Percentiles rank a stretch among this genome's conserved stretches.
Conservation (phyloP, 2,797 vertebrate genomes). For the Cirrhinus molitorella region DNA sequence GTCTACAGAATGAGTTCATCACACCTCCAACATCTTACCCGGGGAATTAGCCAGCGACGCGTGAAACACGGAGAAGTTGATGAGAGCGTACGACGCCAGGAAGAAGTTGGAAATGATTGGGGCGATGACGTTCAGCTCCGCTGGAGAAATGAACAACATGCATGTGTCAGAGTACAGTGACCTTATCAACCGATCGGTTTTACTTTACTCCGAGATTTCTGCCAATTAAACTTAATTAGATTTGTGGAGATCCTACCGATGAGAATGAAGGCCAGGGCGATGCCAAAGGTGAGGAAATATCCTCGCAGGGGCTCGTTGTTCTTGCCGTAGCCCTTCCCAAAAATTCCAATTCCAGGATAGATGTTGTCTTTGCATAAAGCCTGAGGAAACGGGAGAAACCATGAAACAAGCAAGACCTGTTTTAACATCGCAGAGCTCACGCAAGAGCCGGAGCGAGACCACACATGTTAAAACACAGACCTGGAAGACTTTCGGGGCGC, state of each 20-base stretch:
- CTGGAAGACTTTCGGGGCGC: slow-evolving; percentile 98
- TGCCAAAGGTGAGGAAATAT: slow-evolving; percentile 94
- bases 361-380: slow-evolving; percentile 98
- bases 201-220: not conserved
- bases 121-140: slow-evolving; percentile 92
- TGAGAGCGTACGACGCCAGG: slow-evolving; percentile 96
- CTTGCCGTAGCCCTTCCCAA: slow-evolving; percentile 97
- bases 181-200: not conserved
- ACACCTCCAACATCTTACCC: slow-evolving; percentile 81
- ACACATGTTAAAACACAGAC: slow-evolving; percentile 67
- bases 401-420: not conserved
- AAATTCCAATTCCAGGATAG: slow-evolving; percentile 92
- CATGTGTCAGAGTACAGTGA: not conserved
- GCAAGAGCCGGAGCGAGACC: not conserved
- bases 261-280: slow-evolving; percentile 96
- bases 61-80: slow-evolving; percentile 99
- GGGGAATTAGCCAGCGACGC: slow-evolving; percentile 98
- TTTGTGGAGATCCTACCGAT: slow-evolving; percentile 81
- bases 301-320: slow-evolving; percentile 98
- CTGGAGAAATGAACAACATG: slow-evolving; percentile 73
- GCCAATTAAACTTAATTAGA: slow-evolving; percentile 34
- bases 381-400: slow-evolving; percentile 70
- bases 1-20: not conserved
- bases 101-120: slow-evolving; percentile 99
- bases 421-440: not conserved